These are phyloP conservation scores for Gopherus evgoodei DNA, from an alignment of 2,113 vertebrate species.

Conservation along the genomic window DNA sequence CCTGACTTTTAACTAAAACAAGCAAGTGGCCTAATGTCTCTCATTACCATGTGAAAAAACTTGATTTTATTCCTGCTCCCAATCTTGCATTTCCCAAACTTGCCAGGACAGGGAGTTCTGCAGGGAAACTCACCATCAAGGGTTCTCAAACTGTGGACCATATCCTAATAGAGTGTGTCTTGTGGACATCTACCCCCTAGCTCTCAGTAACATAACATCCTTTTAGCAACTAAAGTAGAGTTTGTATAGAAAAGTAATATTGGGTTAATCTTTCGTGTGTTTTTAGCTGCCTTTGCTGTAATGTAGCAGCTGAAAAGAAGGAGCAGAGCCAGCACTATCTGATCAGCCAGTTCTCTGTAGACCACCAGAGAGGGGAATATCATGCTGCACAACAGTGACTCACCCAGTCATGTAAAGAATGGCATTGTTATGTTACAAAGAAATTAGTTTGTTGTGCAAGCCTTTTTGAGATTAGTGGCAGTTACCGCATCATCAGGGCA, in stretches of 20 bases:
- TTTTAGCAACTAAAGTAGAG: neutral
- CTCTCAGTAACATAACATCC: neutral
- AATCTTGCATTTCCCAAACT: neutral
- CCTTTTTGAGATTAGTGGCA: neutral
- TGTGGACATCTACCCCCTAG: neutral
- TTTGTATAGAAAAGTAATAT: neutral
- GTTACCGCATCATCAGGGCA: neutral
- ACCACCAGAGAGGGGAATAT: constrained; percentile 23
- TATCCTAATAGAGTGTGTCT: neutral
- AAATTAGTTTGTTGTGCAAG: neutral
- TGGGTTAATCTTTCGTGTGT: fast-evolving
- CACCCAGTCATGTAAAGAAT: neutral
- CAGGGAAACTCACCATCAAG: fast-evolving
- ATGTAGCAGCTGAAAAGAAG: constrained; percentile 10
- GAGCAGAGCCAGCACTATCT: neutral
- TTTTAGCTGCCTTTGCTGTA: neutral
- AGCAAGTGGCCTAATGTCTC: constrained; percentile 12
- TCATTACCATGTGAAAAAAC: neutral
- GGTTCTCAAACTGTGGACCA: neutral
- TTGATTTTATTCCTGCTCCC: constrained; percentile 2
- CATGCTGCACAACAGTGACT: constrained; percentile 24
- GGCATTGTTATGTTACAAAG: neutral
- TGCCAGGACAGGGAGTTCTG: neutral
- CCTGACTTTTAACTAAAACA: constrained; percentile 23
- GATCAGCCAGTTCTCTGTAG: neutral